These are phyloP conservation scores for Xerus inauris DNA, from an alignment of 2,113 vertebrate species.

Conservation along the genomic window DNA sequence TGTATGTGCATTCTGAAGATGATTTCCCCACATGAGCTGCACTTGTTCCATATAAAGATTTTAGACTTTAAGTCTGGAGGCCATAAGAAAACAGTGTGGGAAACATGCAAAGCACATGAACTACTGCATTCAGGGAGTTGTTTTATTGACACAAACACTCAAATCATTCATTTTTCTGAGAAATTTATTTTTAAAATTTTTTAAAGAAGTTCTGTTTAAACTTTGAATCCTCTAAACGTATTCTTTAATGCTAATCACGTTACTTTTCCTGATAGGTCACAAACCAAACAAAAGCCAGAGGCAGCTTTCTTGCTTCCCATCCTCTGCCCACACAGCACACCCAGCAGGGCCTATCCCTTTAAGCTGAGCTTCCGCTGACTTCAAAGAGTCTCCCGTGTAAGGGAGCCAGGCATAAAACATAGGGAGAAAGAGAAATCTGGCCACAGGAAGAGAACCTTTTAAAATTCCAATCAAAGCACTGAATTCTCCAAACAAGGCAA, in stretches of 20 bases:
- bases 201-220: background rate
- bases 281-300: background rate
- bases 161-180: background rate
- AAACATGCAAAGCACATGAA: background rate
- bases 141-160: background rate
- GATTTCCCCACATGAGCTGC: background rate
- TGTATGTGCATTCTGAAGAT: background rate
- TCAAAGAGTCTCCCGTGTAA: slow-evolving; percentile 28
- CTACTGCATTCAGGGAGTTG: background rate
- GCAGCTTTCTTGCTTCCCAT: background rate
- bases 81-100: background rate
- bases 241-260: background rate
- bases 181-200: background rate
- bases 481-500: slow-evolving; percentile 54
- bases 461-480: slow-evolving; percentile 60
- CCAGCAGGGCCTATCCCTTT: background rate
- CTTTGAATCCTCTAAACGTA: background rate
- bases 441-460: slow-evolving; percentile 31
- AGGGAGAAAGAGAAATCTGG: slow-evolving; percentile 8
- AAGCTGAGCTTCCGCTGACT: background rate
- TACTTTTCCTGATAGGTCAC: background rate
- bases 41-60: background rate
- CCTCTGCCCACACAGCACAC: too few species aligned
- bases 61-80: background rate
- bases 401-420: background rate